phyloP scores from a whole-genome alignment of 2,113 vertebrate genomes.

The Stigmatopora argus region DNA sequence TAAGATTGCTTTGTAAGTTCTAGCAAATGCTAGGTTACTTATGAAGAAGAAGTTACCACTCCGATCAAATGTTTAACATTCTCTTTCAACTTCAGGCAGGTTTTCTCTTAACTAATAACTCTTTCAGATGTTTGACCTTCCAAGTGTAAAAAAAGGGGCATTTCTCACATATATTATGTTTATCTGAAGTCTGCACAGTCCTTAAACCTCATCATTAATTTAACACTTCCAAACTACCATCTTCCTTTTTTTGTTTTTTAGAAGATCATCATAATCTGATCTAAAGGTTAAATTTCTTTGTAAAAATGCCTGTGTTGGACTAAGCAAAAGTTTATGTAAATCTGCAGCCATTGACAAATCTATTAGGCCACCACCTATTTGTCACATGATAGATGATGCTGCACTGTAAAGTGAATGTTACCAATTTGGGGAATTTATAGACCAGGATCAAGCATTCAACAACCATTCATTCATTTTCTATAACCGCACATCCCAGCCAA shows the following conservation, averaged over 20 bases:
- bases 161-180: not conserved
- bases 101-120: not conserved
- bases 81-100: not conserved
- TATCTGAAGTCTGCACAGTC: not conserved
- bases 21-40: constrained; percentile 44
- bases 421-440: not conserved
- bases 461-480: not conserved
- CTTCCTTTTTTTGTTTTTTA: not conserved
- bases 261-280: not conserved
- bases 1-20: constrained; percentile 30
- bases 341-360: not conserved
- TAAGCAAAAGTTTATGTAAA: not conserved
- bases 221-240: not conserved
- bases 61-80: constrained; percentile 11
- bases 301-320: not conserved
- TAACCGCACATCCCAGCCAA: too few species aligned
- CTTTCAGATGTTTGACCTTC: not conserved
- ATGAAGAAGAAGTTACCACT: constrained; percentile 25
- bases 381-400: not conserved
- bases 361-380: not conserved
- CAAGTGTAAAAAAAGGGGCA: not conserved
- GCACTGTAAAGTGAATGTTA: not conserved
- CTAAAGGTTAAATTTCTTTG: too few species aligned
- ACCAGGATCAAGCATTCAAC: not conserved
- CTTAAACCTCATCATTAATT: not conserved